Evolutionary conservation across 1,140 invertebrate genomes (phyloP), one percentile per base, ranked within the genome.

Genomic region (Rhagoletis zephyria): DNA sequence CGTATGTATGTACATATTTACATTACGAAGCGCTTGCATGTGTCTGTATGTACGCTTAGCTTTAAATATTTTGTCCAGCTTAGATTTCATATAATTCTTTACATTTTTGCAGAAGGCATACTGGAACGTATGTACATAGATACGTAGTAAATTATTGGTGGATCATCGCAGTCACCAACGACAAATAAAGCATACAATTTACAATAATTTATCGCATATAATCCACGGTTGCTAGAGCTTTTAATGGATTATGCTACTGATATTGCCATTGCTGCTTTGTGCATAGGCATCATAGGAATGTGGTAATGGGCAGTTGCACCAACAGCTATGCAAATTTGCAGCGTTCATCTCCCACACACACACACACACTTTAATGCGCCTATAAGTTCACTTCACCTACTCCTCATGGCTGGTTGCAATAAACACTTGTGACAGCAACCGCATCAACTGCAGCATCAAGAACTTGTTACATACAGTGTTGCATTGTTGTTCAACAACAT

Each of bases 401-500:
- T 81, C 45, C 48, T 9, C 19, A 81, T 3, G n/a, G 12, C 61
- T 63, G 61, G 51, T 1, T 56, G 61, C 61, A 63, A 56, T 0
- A 19, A 40, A 70, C 10, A 45, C 40, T 19, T 67, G 67, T 9
- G n/a, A 16, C 48, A 48, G 16, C 74, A 81, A 14, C 74, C 51
- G 16, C 74, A 81, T 56, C 48, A 56, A 9, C 9, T 48, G 45
- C 48, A 16, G 3, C 74, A 81, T 81, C 48, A 56, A 56, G 51
- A 81, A 81, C 74, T 81, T 81, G 74, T 81, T 81, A 81, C 74
- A 81, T 56, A 30, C 30, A 81, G 74, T 81, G 74, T 81, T 81
- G 45, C 48, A 81, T 81, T 81, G 74, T 81, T 81, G 74, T 81
- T 81, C 74, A n/a, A 81, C 74, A 81, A 81, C 74, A 81, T 81